Base-by-base conservation (phyloP, 2,113 vertebrate species). In the Gallinago paraguaiae region DNA sequence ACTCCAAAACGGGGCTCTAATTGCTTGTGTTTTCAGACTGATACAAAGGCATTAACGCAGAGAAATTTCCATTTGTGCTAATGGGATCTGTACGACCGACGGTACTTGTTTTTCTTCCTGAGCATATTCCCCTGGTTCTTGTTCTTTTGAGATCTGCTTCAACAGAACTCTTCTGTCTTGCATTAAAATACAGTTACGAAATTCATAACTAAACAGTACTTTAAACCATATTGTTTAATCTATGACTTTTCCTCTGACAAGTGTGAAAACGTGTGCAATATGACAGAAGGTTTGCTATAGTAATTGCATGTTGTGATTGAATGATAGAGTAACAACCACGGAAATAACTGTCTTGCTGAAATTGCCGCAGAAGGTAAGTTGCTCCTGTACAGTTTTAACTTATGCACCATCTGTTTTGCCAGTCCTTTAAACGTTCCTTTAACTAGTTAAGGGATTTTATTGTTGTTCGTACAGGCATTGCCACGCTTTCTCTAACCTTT, bases 251-350 rank as follows among this genome's bases (percentile, higher is more conserved):
- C 68, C 83, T 93, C 85, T 95, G 93, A 91, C 94, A 92, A 93
- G 91, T 37, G 46, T 86, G 95, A 97, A 72, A 95, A 85, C 31
- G 24, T 41, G 50, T 81, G 57, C 72, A 72, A 50, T 68, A 6
- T 61, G 87, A 93, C 79, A 88, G 95, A 92, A 95, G 77, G 74
- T 85, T 94, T 91, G 92, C 94, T 86, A 83, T 5, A 94, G 93
- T 94, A 97, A 96, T 92, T 92, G 69, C 79, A 71, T 88, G 94
- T 96, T 97, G 93, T 96, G 96, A 97, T 88, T 93, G 89, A 97
- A 96, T 35, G 83, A 70, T 86, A 84, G 83, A 76, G 91, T 83
- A 89, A 87, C 75, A 89, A 48, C 59, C 76, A 92, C 8, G 22
- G 95, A 77, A 96, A 96, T 70, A 82, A 92, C 64, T 35, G 93